Evolutionary conservation across 2,888 invertebrate genomes (phyloP), one percentile per base, ranked within the genome.

Genomic region (Dorcus parallelipipedus): DNA sequence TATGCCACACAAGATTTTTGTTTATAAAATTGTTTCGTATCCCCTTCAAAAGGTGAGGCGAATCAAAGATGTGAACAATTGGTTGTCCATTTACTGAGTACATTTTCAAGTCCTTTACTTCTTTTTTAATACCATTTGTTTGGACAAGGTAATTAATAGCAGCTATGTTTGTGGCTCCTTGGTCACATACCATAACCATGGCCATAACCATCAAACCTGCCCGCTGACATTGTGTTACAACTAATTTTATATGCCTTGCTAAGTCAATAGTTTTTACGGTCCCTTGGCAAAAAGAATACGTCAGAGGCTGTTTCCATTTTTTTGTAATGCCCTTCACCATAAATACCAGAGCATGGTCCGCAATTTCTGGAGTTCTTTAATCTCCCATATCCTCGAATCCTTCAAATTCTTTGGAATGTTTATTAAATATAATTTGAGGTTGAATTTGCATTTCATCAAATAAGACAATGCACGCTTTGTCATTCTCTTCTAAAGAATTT

Each of bases 161-260:
- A 8, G 26, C 20, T 10, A 38, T 17, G 47, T 53, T 53, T n/a
- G 53, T 43, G 9, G 53, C 26, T n/a, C 45, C 14, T 45, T 53
- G 53, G 17, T 53, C 53, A 45, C 53, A 43, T 45, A 53, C 38
- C 6, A 47, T 38, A 45, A 53, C 38, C 6, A 47, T 38, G 33
- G 23, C 33, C 14, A 53, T 23, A n/a, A 53, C 45, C 9, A 10
- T 23, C 9, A 53, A 38, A 23, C 53, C 53, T 20, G 45, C 45
- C 20, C 9, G 9, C 9, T 17, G 9, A 10, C 41, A 42, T 6
- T 42, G 6, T 10, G 38, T 10, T 43, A 43, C 26, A 0, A 52
- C 17, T 5, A 38, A 9, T 23, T 33, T 43, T 7, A 23, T 52
- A 9, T n/a, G 26, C 6, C 4, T n/a, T 5, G 7, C 9, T 2